Evolutionary conservation across 2,113 vertebrate genomes (phyloP).

Genomic region (Eretmochelys imbricata): DNA sequence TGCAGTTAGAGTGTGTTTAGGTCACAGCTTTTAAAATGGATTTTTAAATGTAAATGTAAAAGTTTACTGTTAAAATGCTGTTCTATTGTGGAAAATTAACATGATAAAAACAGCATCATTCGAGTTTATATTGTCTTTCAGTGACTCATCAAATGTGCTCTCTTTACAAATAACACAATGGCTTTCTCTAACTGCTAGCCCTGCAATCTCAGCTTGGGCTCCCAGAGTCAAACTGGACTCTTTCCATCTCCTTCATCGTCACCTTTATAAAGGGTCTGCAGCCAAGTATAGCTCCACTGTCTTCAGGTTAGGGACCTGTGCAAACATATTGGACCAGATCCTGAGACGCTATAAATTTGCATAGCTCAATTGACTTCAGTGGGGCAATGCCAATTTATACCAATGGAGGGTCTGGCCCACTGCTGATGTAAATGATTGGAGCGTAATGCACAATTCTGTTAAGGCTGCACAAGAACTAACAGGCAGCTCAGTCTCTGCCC

Average conservation of each 20-base stretch:
- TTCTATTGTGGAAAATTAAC: not conserved
- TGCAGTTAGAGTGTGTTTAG: accelerated
- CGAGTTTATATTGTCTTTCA: not conserved
- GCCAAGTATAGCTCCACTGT: not conserved
- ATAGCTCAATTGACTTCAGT: not conserved
- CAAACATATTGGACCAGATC: not conserved
- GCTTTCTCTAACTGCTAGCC: not conserved
- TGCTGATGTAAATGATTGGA: not conserved
- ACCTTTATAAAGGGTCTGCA: not conserved
- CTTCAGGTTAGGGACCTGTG: not conserved
- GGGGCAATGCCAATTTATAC: not conserved
- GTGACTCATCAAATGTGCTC: not conserved
- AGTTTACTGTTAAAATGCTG: not conserved
- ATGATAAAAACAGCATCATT: not conserved
- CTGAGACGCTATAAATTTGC: not conserved
- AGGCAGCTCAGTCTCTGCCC: not conserved
- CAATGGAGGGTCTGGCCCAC: not conserved
- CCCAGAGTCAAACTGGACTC: not conserved
- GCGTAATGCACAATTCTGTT: not conserved
- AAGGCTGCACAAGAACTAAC: not conserved
- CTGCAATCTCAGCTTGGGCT: not conserved
- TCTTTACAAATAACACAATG: not conserved
- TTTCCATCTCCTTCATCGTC: not conserved
- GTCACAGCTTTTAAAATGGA: accelerated
- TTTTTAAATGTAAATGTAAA: not conserved